Conservation (phyloP, 2,888 invertebrate species). For the Cosmia trapezina region DNA sequence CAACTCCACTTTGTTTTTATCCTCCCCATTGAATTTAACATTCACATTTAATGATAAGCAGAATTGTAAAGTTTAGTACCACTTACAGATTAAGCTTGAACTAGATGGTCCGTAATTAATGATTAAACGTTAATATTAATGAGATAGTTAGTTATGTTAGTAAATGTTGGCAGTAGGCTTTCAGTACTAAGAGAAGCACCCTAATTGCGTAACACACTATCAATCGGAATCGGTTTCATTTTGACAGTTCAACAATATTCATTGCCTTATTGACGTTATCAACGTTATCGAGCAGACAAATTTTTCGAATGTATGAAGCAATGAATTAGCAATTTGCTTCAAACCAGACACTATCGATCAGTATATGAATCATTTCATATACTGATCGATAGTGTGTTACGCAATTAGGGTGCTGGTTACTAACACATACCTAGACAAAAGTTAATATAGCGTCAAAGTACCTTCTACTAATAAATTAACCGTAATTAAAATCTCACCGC, state of each 20-base stretch:
- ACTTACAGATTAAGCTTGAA: background rate
- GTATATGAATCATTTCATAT: too few species aligned
- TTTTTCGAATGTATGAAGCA: too few species aligned
- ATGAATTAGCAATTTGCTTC: too few species aligned
- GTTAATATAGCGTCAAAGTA: slow-evolving; percentile 1
- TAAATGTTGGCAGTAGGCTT: background rate
- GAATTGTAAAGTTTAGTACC: background rate
- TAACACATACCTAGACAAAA: background rate
- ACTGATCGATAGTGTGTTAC: too few species aligned
- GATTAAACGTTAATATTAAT: slow-evolving; percentile 4
- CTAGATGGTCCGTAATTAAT: background rate
- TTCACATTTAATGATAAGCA: slow-evolving; percentile 3
- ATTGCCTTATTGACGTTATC: too few species aligned
- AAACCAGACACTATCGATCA: too few species aligned
- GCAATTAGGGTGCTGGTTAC: background rate
- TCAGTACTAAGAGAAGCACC: background rate
- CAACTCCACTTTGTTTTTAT: slow-evolving; percentile 2
- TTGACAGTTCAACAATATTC: too few species aligned
- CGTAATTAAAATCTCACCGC: slow-evolving; percentile 38
- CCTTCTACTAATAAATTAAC: slow-evolving; percentile 52
- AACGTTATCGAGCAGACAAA: too few species aligned
- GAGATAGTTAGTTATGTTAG: background rate
- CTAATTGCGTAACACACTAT: too few species aligned
- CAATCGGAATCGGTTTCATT: too few species aligned
- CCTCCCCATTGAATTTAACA: slow-evolving; percentile 7